phyloP scores from a whole-genome alignment of 53 echinoderm and acorn worm genomes.

The Arbacia lixula region DNA sequence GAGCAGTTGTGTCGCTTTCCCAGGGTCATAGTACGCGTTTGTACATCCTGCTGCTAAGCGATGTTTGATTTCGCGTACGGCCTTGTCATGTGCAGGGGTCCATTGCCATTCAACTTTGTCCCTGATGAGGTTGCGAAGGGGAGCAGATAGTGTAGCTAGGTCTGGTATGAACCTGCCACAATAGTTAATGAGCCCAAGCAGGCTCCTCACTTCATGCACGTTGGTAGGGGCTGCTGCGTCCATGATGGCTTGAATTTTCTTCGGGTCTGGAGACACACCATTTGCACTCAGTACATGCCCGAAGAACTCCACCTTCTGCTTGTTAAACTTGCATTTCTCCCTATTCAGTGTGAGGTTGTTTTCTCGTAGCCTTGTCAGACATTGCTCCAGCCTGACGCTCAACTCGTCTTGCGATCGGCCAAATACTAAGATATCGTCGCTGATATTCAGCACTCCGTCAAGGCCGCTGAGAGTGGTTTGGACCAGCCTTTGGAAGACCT shows the following conservation, averaged over 20 bases:
- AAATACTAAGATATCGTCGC: too few species aligned
- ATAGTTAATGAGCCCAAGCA: constrained; percentile 59
- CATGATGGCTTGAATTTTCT: too few species aligned
- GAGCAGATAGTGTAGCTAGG: constrained; percentile 39
- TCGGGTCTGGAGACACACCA: too few species aligned
- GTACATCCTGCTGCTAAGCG: constrained; percentile 48
- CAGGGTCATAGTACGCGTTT: constrained; percentile 65
- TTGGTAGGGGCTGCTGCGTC: too few species aligned
- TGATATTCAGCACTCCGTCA: constrained; percentile 59
- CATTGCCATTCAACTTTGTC: constrained; percentile 59
- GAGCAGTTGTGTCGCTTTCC: constrained; percentile 52
- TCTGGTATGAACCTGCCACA: constrained; percentile 53
- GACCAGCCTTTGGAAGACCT: constrained; percentile 70
- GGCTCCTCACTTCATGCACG: too few species aligned
- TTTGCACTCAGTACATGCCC: too few species aligned
- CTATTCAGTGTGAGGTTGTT: too few species aligned
- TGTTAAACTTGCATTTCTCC: too few species aligned
- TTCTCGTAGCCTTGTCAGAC: too few species aligned
- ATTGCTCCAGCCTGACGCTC: too few species aligned
- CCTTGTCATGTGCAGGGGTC: neutral
- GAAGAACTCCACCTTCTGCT: too few species aligned
- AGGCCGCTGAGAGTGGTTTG: constrained; percentile 60
- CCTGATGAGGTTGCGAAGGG: constrained; percentile 50
- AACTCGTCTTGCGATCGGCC: too few species aligned
- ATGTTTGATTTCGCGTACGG: constrained; percentile 42